Conservation (phyloP, 2,888 invertebrate species). For the Dermolepida albohirtum region DNA sequence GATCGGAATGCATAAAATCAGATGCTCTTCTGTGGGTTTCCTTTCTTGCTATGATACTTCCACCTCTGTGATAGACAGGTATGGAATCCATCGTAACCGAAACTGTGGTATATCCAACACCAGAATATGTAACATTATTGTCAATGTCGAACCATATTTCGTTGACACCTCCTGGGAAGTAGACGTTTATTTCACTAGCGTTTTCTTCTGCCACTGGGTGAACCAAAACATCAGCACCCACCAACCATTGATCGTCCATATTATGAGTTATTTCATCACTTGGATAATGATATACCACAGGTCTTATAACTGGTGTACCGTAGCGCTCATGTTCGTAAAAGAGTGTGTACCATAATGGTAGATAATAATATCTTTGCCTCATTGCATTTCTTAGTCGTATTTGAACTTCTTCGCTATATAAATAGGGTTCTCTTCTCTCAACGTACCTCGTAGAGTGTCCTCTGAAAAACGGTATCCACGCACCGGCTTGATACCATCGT, state of each 20-base stretch:
- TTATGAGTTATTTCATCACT: slow-evolving; percentile 78
- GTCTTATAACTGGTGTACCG: slow-evolving; percentile 89
- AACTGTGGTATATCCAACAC: slow-evolving; percentile 10
- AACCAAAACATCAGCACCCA: slow-evolving; percentile 86
- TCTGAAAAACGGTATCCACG: slow-evolving; percentile 94
- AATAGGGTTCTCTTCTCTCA: slow-evolving; percentile 94
- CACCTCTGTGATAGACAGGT: slow-evolving; percentile 56
- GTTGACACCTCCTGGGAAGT: slow-evolving; percentile 83
- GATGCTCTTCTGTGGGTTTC: slow-evolving; percentile 49
- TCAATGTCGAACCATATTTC: slow-evolving; percentile 86
- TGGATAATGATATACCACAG: slow-evolving; percentile 91
- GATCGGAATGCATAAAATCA: slow-evolving; percentile 51
- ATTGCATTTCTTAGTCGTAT: slow-evolving; percentile 66
- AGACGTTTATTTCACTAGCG: slow-evolving; percentile 78
- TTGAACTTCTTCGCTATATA: slow-evolving; percentile 79
- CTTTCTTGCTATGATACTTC: slow-evolving; percentile 54
- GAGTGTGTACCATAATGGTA: slow-evolving; percentile 90
- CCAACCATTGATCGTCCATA: slow-evolving; percentile 83
- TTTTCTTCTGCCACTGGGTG: slow-evolving; percentile 85
- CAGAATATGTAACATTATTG: background rate
- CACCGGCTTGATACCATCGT: slow-evolving; percentile 79
- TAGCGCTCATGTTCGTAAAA: slow-evolving; percentile 87
- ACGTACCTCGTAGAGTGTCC: slow-evolving; percentile 96
- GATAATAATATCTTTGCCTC: slow-evolving; percentile 82
- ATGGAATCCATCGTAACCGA: slow-evolving; percentile 34